Evolutionary conservation across 2,888 invertebrate genomes (phyloP).

Genomic region (Drosophila antonietae): DNA sequence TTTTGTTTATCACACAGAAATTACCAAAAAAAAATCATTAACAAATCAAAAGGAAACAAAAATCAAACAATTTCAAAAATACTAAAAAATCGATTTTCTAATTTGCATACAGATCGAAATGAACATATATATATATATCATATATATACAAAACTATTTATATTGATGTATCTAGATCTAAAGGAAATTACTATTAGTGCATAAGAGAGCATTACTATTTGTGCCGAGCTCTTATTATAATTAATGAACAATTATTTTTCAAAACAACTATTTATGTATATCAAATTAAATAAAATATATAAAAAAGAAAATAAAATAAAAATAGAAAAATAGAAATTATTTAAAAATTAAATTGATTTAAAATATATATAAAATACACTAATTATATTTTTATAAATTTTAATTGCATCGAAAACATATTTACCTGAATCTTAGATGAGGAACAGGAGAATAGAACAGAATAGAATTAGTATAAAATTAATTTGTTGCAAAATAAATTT

Average conservation of each 20-base stretch:
- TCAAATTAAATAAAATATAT: conserved; percentile 25
- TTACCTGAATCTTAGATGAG: not conserved
- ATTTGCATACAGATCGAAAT: conserved; percentile 49
- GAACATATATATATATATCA: conserved; percentile 30
- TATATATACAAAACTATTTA: conserved; percentile 33
- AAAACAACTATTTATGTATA: conserved; percentile 43
- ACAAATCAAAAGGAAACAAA: conserved; percentile 40
- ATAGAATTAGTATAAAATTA: too few relatives aligned
- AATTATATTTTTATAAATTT: not conserved
- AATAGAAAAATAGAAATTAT: conserved; percentile 17
- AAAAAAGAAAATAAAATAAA: conserved; percentile 14
- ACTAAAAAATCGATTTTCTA: conserved; percentile 41
- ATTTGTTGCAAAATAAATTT: too few relatives aligned
- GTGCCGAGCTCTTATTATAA: conserved; percentile 61
- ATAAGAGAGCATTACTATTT: conserved; percentile 69
- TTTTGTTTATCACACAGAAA: not conserved
- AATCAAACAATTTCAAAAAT: conserved; percentile 24
- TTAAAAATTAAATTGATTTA: not conserved
- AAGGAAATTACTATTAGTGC: conserved; percentile 63
- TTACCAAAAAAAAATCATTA: not conserved
- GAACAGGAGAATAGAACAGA: not conserved
- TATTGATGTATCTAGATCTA: conserved; percentile 43
- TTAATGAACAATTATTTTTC: conserved; percentile 51
- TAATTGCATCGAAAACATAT: not conserved
- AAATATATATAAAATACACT: not conserved